These are phyloP conservation scores for Leucopternis melanops DNA, from an alignment of 2,113 vertebrate genomes.

Conservation along the genomic window DNA sequence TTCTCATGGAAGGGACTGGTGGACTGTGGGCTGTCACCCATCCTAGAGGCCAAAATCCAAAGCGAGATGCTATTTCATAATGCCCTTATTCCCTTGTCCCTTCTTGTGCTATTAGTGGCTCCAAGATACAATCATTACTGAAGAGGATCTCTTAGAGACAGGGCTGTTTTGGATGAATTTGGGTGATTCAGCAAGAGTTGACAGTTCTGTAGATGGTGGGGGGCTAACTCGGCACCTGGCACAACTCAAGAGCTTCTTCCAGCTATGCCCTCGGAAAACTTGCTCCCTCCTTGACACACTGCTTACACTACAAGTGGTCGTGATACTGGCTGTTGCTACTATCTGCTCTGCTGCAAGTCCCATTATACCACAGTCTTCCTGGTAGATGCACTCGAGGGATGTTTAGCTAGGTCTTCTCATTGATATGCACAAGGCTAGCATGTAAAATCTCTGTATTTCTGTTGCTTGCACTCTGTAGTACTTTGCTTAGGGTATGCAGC, in stretches of 20 bases:
- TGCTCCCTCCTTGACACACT: not conserved
- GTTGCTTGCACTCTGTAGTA: not conserved
- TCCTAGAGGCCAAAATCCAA: not conserved
- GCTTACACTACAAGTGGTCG: fast-evolving
- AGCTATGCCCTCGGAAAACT: not conserved
- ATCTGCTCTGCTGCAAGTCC: not conserved
- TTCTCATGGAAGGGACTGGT: not conserved
- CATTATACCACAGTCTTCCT: not conserved
- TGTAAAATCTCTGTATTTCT: not conserved
- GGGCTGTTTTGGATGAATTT: not conserved
- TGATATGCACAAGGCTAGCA: not conserved
- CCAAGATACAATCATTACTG: fast-evolving
- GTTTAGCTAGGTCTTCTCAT: not conserved
- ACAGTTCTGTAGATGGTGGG: not conserved
- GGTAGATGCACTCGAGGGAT: not conserved
- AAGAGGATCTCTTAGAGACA: not conserved
- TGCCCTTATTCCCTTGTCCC: not conserved
- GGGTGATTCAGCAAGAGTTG: not conserved
- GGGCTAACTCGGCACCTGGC: not conserved
- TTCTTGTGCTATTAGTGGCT: not conserved
- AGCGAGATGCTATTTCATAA: not conserved
- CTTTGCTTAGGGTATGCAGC: not conserved
- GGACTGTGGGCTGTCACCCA: not conserved
- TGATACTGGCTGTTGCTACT: not conserved
- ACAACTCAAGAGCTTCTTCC: not conserved